phyloP scores from a whole-genome alignment of 2,888 invertebrate genomes.

The Troides oblongomaculatus region DNA sequence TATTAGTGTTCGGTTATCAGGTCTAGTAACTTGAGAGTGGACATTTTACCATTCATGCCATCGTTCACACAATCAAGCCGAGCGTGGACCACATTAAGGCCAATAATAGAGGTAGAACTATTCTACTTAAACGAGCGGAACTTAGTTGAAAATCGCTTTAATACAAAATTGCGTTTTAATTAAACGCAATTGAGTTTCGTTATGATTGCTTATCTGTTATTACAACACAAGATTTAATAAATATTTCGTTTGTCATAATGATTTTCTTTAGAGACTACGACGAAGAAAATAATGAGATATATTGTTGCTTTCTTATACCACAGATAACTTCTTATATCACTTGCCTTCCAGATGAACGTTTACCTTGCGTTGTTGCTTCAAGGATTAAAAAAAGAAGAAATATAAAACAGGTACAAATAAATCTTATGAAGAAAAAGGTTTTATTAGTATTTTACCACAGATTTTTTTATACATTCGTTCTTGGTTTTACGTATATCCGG shows the following conservation, averaged over 20 bases:
- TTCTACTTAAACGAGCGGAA: slow-evolving; percentile 48
- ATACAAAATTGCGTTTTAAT: slow-evolving; percentile 25
- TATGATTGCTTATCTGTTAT: slow-evolving; percentile 1
- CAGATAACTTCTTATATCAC: no score
- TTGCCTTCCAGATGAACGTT: no score
- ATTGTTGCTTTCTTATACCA: no score
- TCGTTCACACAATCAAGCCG: slow-evolving; percentile 36
- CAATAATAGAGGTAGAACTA: slow-evolving; percentile 52
- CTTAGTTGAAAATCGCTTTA: slow-evolving; percentile 45
- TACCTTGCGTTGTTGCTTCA: no score
- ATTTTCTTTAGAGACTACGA: background rate
- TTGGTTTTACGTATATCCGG: no score
- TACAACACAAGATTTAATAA: slow-evolving; percentile 1
- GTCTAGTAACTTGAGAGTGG: background rate
- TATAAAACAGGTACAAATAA: no score
- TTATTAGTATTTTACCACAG: no score
- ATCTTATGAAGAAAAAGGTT: no score
- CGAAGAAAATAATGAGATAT: no score
- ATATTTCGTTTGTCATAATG: background rate
- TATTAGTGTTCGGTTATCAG: background rate
- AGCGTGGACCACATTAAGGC: slow-evolving; percentile 46
- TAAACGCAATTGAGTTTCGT: slow-evolving; percentile 19
- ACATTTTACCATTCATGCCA: slow-evolving; percentile 24
- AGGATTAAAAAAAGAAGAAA: no score
- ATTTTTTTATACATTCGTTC: no score